Evolutionary conservation across 2,113 vertebrate species (phyloP).

Genomic region (Gila orcuttii): DNA sequence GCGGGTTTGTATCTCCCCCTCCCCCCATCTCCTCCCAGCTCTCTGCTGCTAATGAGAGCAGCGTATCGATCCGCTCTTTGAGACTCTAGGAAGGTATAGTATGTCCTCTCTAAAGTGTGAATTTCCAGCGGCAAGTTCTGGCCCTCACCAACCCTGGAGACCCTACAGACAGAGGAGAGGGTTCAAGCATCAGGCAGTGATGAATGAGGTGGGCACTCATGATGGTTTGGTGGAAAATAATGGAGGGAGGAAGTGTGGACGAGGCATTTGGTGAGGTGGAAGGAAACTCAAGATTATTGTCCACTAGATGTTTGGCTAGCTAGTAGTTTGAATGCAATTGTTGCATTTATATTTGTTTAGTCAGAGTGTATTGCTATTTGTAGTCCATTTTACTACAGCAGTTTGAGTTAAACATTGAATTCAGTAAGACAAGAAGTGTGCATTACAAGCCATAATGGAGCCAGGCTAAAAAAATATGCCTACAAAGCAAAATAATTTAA

Average conservation of each 20-base stretch:
- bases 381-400: background rate
- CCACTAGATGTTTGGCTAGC: background rate
- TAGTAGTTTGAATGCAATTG: background rate
- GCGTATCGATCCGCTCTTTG: conserved; percentile 34
- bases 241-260: background rate
- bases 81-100: conserved; percentile 27
- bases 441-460: background rate
- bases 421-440: background rate
- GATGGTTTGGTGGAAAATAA: conserved; percentile 11
- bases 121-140: conserved; percentile 31
- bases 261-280: background rate
- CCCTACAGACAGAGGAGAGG: conserved; percentile 11
- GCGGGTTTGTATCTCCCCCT: background rate
- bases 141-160: conserved; percentile 21
- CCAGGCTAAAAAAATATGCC: background rate
- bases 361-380: background rate
- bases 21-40: background rate
- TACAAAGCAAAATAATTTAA: background rate
- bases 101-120: conserved; percentile 6
- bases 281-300: background rate
- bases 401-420: background rate
- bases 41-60: conserved; percentile 49
- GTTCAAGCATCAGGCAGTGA: conserved; percentile 35
- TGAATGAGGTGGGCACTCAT: conserved; percentile 36
- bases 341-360: conserved; percentile 2